Evolutionary conservation across 92 coral and sea anemone species (phyloP), one percentile per base, ranked within the genome.

Genomic region (Virgularia gustaviana): DNA sequence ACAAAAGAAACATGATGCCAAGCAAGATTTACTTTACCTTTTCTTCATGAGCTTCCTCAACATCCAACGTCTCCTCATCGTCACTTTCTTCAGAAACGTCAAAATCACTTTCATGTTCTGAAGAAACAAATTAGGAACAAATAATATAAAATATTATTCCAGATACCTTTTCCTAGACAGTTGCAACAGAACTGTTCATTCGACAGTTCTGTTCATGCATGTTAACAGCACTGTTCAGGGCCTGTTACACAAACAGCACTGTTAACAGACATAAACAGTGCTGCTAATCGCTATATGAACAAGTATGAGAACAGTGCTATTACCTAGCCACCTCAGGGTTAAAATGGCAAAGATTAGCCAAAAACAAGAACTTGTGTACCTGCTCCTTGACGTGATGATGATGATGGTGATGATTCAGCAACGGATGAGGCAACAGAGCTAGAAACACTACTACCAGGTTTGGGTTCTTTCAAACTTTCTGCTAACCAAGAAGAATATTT

Each of bases 401-500:
- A 94, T 0, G 66, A 83, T 18, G 99, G 96, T 1, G 96, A 94
- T 3, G 96, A 77, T 3, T 76, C 66, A 24, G 85, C 85, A 9
- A 90, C 72, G 2, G 96, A 80, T n/a, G 75, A 68, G 2, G 83
- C 96, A 27, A 49, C 76, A n/a, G 99, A 94, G 32, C 86, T 88
- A 22, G 88, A 78, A 58, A 68, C 85, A 57, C 96, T 89, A 51
- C 61, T 24, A 39, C 45, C 15, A 6, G 78, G 81, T 25, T 90
- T 81, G 45, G 87, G 83, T 44, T 72, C 84, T 66, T 88, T 90
- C 63, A 94, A 86, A 61, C 99, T 89, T 73, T 82, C 94, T 33
- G 89, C 99, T 30, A 94, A 83, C 99, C 99, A 94, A 0, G 99
- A 89, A n/a, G 99, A 94, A 60, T 94, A 94, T 66, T 89, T 94